phyloP scores from a whole-genome alignment of 2,113 vertebrate genomes.

The Hylia prasina region DNA sequence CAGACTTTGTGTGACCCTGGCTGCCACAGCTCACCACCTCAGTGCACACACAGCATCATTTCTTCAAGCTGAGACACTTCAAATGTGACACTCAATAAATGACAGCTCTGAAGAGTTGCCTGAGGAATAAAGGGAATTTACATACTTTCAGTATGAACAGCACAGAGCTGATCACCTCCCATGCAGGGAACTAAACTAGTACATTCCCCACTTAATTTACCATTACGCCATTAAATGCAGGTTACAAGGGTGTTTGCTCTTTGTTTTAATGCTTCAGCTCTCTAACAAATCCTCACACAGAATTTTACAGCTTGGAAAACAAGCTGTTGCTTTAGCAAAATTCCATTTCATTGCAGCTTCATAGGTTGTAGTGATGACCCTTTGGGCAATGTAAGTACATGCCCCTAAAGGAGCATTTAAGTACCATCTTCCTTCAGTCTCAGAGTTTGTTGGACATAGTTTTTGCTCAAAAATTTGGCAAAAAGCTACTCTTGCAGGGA shows the following conservation, averaged over 20 bases:
- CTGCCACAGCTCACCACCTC: not conserved
- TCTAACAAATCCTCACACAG: not conserved
- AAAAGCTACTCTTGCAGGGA: not conserved
- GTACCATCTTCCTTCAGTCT: not conserved
- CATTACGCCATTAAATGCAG: not conserved
- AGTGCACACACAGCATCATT: not conserved
- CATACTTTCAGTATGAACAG: not conserved
- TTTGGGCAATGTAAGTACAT: not conserved
- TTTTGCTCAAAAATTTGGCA: not conserved
- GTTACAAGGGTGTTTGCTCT: not conserved
- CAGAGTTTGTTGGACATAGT: not conserved
- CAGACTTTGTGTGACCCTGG: not conserved
- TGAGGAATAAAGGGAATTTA: not conserved
- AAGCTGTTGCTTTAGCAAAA: not conserved
- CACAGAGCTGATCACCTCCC: not conserved
- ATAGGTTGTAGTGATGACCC: not conserved
- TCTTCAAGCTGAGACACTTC: not conserved
- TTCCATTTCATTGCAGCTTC: not conserved
- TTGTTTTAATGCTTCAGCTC: not conserved
- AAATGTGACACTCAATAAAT: not conserved
- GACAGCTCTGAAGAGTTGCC: not conserved
- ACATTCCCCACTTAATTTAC: not conserved
- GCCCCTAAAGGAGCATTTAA: not conserved
- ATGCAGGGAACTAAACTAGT: not conserved
- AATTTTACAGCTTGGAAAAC: not conserved